Evolutionary conservation across 2,888 invertebrate species (phyloP).

Genomic region (Aricia artaxerxes): DNA sequence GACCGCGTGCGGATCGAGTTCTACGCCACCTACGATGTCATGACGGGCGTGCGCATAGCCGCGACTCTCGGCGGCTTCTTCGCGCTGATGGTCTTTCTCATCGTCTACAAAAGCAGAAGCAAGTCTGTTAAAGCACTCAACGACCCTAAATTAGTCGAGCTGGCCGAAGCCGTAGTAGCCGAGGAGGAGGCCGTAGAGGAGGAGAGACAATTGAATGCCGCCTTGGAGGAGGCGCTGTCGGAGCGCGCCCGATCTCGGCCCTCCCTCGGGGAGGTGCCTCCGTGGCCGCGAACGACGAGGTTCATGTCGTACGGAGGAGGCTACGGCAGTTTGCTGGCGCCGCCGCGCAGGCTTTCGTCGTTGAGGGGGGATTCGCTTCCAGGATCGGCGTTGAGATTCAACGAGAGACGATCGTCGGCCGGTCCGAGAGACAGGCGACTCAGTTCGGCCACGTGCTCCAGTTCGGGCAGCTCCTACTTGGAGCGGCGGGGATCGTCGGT

Average conservation of each 20-base stretch:
- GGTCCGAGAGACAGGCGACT: slow-evolving; percentile 80
- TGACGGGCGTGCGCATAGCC: slow-evolving; percentile 96
- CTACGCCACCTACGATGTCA: slow-evolving; percentile 95
- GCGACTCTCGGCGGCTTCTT: slow-evolving; percentile 95
- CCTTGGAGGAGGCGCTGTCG: slow-evolving; percentile 83
- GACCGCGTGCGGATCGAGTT: slow-evolving; percentile 89
- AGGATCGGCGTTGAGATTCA: slow-evolving; percentile 78
- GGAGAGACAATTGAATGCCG: slow-evolving; percentile 87
- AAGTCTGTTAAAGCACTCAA: slow-evolving; percentile 87
- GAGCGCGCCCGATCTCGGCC: slow-evolving; percentile 76
- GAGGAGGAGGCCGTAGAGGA: slow-evolving; percentile 85
- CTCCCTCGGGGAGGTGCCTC: slow-evolving; percentile 85
- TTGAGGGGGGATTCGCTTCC: slow-evolving; percentile 82
- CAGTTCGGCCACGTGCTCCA: slow-evolving; percentile 92
- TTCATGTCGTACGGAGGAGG: slow-evolving; percentile 80
- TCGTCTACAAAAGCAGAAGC: slow-evolving; percentile 93
- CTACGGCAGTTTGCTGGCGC: slow-evolving; percentile 86
- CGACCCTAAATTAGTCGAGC: slow-evolving; percentile 89
- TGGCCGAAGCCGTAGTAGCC: slow-evolving; percentile 88
- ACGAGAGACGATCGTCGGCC: slow-evolving; percentile 74
- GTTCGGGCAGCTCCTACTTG: slow-evolving; percentile 90
- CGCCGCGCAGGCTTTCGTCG: slow-evolving; percentile 83
- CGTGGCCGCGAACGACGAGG: slow-evolving; percentile 68
- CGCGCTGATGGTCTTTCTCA: slow-evolving; percentile 93
- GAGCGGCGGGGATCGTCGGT: slow-evolving; percentile 90